Conservation (phyloP, 2,888 invertebrate genomes). For the Ceraclea dissimilis region DNA sequence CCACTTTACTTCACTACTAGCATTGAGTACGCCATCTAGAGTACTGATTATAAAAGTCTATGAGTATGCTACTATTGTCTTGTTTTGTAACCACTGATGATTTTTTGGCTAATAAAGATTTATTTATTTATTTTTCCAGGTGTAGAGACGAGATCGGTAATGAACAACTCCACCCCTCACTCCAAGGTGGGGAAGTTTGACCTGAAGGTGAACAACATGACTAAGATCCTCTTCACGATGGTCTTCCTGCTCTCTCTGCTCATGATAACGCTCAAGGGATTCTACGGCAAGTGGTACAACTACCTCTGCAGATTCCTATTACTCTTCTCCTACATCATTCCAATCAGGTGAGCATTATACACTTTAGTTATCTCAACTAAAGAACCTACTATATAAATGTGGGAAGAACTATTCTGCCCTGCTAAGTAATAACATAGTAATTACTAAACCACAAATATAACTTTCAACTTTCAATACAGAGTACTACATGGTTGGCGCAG, state of each 20-base stretch:
- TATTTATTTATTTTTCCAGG: too few relatives aligned
- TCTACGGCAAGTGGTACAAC: conserved; percentile 91
- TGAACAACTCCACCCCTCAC: conserved; percentile 96
- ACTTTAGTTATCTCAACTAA: background rate
- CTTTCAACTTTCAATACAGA: too few relatives aligned
- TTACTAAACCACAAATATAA: background rate
- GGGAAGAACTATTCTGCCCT: too few relatives aligned
- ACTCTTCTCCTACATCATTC: conserved; percentile 98
- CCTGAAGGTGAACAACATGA: conserved; percentile 92
- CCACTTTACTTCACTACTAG: too few relatives aligned
- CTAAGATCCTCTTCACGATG: conserved; percentile 88
- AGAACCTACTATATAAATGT: too few relatives aligned
- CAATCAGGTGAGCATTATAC: conserved; percentile 66
- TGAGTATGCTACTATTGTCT: too few relatives aligned
- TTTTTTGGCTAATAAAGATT: too few relatives aligned
- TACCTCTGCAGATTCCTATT: conserved; percentile 96
- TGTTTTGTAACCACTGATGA: too few relatives aligned
- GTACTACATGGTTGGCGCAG: too few relatives aligned
- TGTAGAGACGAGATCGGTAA: conserved; percentile 91
- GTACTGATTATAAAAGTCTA: too few relatives aligned
- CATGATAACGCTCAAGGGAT: conserved; percentile 95
- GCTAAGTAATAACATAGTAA: too few relatives aligned
- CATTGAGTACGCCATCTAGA: too few relatives aligned
- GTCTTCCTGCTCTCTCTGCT: conserved; percentile 85
- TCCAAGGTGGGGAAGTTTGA: conserved; percentile 95